Evolutionary conservation across 2,113 vertebrate species (phyloP).

Genomic region (Dolichallabes microphthalmus): DNA sequence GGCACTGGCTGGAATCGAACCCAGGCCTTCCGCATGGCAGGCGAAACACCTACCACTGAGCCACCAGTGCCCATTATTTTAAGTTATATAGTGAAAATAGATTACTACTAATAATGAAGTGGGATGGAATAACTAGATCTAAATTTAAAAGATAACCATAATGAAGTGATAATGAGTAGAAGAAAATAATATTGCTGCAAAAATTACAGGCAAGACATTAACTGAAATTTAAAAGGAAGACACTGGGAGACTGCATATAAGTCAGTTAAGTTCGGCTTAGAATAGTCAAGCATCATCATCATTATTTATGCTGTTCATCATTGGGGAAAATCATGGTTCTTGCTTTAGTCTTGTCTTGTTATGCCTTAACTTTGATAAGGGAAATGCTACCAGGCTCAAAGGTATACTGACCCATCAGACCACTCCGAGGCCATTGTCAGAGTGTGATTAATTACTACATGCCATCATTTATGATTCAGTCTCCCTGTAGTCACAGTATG

Average conservation of each 20-base stretch:
- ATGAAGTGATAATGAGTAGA: background rate
- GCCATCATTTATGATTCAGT: constrained; percentile 69
- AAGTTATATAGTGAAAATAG: too few relatives aligned
- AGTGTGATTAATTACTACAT: constrained; percentile 61
- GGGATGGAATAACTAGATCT: background rate
- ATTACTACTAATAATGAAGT: background rate
- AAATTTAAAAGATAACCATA: background rate
- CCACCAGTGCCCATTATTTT: too few relatives aligned
- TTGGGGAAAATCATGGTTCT: background rate
- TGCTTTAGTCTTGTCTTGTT: background rate
- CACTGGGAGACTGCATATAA: background rate
- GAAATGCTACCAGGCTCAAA: constrained; percentile 31
- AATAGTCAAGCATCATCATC: constrained; percentile 57
- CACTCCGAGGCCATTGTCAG: constrained; percentile 46
- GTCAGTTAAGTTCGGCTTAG: background rate
- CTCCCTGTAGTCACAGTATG: constrained; percentile 58
- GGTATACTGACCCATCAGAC: constrained; percentile 16
- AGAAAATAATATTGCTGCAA: background rate
- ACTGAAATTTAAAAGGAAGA: background rate
- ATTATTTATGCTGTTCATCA: constrained; percentile 47
- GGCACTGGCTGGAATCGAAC: too few relatives aligned
- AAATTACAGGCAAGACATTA: background rate
- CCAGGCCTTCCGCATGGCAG: too few relatives aligned
- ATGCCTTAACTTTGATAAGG: constrained; percentile 8
- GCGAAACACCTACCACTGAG: too few relatives aligned